Evolutionary conservation across 2,888 invertebrate genomes (phyloP), one percentile per base, ranked within the genome.

Genomic region (Phyllotreta striolata): DNA sequence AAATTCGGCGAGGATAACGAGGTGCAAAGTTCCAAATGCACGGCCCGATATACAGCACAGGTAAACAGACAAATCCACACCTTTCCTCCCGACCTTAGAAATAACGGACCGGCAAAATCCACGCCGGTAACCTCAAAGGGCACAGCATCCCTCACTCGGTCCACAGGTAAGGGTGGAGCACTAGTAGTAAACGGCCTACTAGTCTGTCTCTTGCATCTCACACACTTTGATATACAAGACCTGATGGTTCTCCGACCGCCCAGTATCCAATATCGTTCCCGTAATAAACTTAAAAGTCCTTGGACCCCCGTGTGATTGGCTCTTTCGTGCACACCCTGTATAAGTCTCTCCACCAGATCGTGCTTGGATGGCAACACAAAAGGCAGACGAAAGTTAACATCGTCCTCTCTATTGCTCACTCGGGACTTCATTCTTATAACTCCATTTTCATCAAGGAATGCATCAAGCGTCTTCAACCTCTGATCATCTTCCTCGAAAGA

Each of bases 21-120:
- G 0, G 61, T 63, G 0, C 78, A 71, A 3, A 79, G 24, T 67
- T 82, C 81, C n/a, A 83, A 65, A 66, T 81, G 79, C 4, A 81
- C 69, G 0, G 76, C 73, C 9, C 79, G 64, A 41, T 77, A 79
- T 0, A 78, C 70, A 0, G 79, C 76, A 71, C 81, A 82, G 0
- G 81, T 81, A 61, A 76, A 77, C 6, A 82, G 40, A 8, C 71
- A 68, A 9, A 81, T 70, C 75, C 76, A 81, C 4, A 66, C 72
- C 52, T 78, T 76, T n/a, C 63, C 35, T 9, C 70, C 63, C 12
- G 61, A 67, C 57, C 64, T 73, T 7, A 78, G 60, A 37, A 61
- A 66, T 6, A 81, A 49, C 1, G 81, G 80, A 3, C 81, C 81
- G 7, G 75, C 71, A 40, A 79, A 68, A 66, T 81, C 80, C 5